Conservation (phyloP, 2,113 vertebrate species). For the Calypte anna region DNA sequence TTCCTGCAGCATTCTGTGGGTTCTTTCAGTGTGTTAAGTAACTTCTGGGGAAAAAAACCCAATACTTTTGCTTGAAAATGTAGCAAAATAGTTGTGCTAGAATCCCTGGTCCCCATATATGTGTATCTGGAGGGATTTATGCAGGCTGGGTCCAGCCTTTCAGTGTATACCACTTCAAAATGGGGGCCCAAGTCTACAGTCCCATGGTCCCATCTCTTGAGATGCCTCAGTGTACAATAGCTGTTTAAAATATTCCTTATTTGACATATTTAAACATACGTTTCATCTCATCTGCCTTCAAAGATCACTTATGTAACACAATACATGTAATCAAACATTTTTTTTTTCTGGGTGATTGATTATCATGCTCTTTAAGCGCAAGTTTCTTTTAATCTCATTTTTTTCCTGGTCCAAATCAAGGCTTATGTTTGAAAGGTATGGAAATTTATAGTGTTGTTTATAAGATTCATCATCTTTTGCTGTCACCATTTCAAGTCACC, state of each 20-base stretch:
- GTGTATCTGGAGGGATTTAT: not conserved
- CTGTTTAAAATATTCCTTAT: slow-evolving; percentile 11
- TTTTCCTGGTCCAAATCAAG: slow-evolving; percentile 4
- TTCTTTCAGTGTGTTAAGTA: not conserved
- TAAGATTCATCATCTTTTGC: not conserved
- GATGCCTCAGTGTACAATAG: not conserved
- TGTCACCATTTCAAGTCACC: not conserved
- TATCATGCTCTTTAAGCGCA: not conserved
- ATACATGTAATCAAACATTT: slow-evolving; percentile 9
- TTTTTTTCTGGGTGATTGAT: slow-evolving; percentile 20
- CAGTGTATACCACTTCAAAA: not conserved
- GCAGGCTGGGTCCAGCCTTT: not conserved
- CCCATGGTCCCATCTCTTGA: not conserved
- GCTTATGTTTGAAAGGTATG: not conserved
- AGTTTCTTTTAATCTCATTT: slow-evolving; percentile 38
- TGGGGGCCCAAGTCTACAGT: not conserved
- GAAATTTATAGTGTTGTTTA: not conserved
- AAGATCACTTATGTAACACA: slow-evolving; percentile 36
- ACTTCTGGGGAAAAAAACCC: not conserved
- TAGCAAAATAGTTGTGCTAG: not conserved
- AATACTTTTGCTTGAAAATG: not conserved
- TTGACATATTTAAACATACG: not conserved
- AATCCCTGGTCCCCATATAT: not conserved
- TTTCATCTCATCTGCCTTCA: slow-evolving; percentile 35
- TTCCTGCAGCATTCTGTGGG: not conserved